A percentile compares a stretch with the other conserved stretches of the same genome.
phyloP scores from a whole-genome alignment of 2,888 invertebrate genomes.

The Diadromus collaris region DNA sequence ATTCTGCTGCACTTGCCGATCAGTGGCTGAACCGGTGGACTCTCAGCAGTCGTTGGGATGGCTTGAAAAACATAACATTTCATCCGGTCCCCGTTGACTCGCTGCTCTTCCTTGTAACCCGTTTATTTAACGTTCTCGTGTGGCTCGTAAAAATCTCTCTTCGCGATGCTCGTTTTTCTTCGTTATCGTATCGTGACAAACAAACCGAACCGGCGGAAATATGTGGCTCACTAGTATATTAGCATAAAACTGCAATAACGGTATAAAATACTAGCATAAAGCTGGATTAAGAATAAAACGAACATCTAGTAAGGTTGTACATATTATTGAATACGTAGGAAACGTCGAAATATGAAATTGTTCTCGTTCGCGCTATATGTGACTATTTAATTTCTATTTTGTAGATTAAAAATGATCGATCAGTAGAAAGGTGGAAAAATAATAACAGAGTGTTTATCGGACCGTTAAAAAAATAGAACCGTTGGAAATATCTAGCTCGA shows the following conservation, averaged over 20 bases:
- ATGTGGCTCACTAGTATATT: neutral
- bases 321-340: neutral
- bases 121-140: constrained; percentile 5
- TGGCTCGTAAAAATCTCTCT: constrained; percentile 19
- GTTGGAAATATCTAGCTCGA: no score
- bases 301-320: neutral
- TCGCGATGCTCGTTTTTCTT: neutral
- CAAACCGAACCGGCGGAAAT: neutral
- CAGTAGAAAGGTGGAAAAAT: no score
- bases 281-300: neutral
- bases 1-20: neutral
- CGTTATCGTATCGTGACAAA: neutral
- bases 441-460: no score
- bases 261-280: no score
- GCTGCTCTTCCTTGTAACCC: neutral
- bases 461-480: no score
- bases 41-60: neutral
- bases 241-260: no score
- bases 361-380: no score
- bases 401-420: no score
- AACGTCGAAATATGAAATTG: no score
- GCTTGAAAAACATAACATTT: constrained; percentile 35
- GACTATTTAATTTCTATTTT: no score
- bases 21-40: neutral
- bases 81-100: neutral